A percentile compares a stretch with the other conserved stretches of the same genome.
phyloP scores from a whole-genome alignment of 2,888 invertebrate genomes.

The Limenitis arthemis region DNA sequence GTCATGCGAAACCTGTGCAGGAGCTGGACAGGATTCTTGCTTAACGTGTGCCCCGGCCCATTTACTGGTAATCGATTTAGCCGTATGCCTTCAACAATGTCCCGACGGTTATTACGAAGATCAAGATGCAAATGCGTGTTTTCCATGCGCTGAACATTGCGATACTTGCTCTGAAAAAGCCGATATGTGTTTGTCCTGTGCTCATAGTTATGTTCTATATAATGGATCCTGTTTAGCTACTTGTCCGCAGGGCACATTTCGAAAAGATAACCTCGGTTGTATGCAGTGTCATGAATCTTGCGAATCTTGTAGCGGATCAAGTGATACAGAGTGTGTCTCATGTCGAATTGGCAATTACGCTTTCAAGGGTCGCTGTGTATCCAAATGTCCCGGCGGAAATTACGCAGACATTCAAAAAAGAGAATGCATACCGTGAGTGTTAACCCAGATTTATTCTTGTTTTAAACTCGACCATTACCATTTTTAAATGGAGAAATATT shows the following conservation, averaged over 20 bases:
- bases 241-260: constrained; percentile 87
- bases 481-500: constrained; percentile 19
- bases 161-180: constrained; percentile 88
- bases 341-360: constrained; percentile 83
- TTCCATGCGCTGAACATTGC: constrained; percentile 90
- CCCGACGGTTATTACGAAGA: constrained; percentile 92
- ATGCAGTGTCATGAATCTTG: constrained; percentile 84
- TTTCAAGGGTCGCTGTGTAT: constrained; percentile 79
- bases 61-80: constrained; percentile 85
- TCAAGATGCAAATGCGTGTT: constrained; percentile 83
- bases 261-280: constrained; percentile 90
- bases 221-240: constrained; percentile 88
- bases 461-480: constrained; percentile 17
- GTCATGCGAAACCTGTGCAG: constrained; percentile 90
- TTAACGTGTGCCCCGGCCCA: constrained; percentile 88
- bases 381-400: constrained; percentile 80
- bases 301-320: constrained; percentile 86
- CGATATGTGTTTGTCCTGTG: constrained; percentile 89
- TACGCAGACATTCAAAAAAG: constrained; percentile 83
- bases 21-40: constrained; percentile 89
- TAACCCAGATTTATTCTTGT: constrained; percentile 16
- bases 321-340: constrained; percentile 83
- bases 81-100: constrained; percentile 89
- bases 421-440: constrained; percentile 78
- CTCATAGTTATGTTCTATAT: constrained; percentile 88